These are phyloP conservation scores for Eremophila alpestris DNA, from an alignment of 2,797 vertebrate species.

Conservation along the genomic window DNA sequence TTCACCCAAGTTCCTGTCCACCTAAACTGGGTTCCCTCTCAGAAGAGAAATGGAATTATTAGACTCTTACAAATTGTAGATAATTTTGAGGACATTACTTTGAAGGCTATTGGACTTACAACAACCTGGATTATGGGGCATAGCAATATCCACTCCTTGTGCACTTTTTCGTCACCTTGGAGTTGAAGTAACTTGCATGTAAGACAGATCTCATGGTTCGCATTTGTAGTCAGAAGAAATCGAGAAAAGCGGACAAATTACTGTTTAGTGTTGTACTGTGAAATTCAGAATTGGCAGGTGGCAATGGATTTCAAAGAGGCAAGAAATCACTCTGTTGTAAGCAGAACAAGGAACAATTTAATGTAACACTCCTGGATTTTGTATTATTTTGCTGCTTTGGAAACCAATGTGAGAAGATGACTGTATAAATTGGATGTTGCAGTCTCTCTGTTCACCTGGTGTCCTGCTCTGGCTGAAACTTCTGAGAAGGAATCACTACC, in stretches of 20 bases:
- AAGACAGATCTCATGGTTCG: neutral
- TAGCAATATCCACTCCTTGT: neutral
- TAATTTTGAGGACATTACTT: neutral
- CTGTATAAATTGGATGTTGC: neutral
- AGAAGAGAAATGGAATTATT: neutral
- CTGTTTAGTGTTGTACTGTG: neutral
- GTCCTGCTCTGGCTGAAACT: neutral
- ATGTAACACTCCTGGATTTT: rapidly evolving
- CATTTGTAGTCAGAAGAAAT: neutral
- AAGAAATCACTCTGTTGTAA: neutral
- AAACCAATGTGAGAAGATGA: neutral
- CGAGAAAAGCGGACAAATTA: neutral
- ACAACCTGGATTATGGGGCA: neutral
- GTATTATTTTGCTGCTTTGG: neutral
- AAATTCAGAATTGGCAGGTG: neutral
- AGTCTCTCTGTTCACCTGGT: neutral
- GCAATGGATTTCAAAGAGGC: neutral
- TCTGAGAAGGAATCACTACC: neutral
- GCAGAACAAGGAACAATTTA: neutral
- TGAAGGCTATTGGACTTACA: neutral
- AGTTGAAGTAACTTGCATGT: neutral
- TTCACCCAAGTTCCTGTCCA: neutral
- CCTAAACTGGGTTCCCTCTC: neutral
- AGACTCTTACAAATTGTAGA: neutral
- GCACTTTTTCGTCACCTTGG: neutral